Base-by-base conservation (phyloP, 2,888 invertebrate species). In the Prosopocoilus inquinatus region DNA sequence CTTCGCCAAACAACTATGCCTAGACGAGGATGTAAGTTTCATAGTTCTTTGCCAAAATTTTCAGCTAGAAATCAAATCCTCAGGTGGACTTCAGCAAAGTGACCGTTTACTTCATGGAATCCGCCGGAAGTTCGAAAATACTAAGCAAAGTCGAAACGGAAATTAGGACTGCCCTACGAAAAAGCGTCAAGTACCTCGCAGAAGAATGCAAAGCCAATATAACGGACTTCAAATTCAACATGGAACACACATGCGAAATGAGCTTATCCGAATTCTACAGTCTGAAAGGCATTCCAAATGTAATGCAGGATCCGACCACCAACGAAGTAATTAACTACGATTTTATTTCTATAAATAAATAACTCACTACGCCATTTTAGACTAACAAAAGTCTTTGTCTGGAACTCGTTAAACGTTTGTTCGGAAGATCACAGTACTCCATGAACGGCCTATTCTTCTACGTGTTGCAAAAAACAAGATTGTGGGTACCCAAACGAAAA, bases 241-340 rank as follows among this genome's bases (percentile, higher is more conserved):
- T 84, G 35, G 74, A 74, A 50, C 79, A 83, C 13, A 76, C 80
- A 0, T 74, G 80, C 2, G 84, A 84, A 68, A 80, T 81, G 59
- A 76, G 79, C 2, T 64, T 80, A 34, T 75, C 81, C 0, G 75
- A 78, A 38, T 80, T 84, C 64, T 81, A 83, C 64, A 73, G 77
- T 0, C 79, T 83, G 76, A 76, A 80, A 56, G 80, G 81, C 50
- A 76, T 82, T 38, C 84, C 84, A 0, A 79, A 82, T 56, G 69
- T 84, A 66, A 67, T 84, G 45, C 72, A 78, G 41, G 78, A 82
- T 36, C 33, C 55, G 2, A 2, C 20, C 11, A 50, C 2, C 15
- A 28, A 15, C 13, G 33, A 50, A 11, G 45, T 35, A 28, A 28
- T 28, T 28, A 2, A n/a, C n/a, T n/a, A n/a, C n/a, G n/a, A 3